Evolutionary conservation across 2,888 invertebrate genomes (phyloP).

Genomic region (Lissonota sp.): DNA sequence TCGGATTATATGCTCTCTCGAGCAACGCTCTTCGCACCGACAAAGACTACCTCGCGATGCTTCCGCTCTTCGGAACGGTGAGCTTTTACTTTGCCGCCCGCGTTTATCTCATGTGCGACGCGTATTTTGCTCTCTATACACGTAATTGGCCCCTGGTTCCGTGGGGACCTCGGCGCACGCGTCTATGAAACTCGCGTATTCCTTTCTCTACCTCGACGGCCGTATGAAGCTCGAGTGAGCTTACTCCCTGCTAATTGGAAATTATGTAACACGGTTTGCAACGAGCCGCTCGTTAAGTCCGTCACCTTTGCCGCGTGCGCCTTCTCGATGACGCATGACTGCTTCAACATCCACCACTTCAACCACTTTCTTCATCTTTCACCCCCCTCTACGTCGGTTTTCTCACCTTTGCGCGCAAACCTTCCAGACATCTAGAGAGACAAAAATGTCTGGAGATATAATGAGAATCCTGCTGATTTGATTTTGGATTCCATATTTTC

Average conservation of each 20-base stretch:
- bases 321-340: slow-evolving; percentile 37
- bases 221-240: slow-evolving; percentile 14
- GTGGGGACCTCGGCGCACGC: slow-evolving; percentile 13
- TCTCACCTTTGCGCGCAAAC: slow-evolving; percentile 9
- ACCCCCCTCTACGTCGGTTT: background rate
- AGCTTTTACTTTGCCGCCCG: slow-evolving; percentile 47
- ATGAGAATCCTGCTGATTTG: too few relatives aligned
- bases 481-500: too few relatives aligned
- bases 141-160: slow-evolving; percentile 36
- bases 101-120: background rate
- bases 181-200: background rate
- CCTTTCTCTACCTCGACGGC: background rate
- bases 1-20: slow-evolving; percentile 58
- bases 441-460: too few relatives aligned
- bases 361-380: background rate
- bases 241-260: slow-evolving; percentile 54
- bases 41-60: slow-evolving; percentile 46
- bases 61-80: slow-evolving; percentile 51
- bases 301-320: slow-evolving; percentile 22
- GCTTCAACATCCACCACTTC: background rate
- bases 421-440: too few relatives aligned
- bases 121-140: background rate
- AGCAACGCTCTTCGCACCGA: slow-evolving; percentile 52
- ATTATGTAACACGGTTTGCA: slow-evolving; percentile 43
- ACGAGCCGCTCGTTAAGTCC: slow-evolving; percentile 32